Evolutionary conservation across 1,140 invertebrate species (phyloP).

Genomic region (Sycobia sp.): DNA sequence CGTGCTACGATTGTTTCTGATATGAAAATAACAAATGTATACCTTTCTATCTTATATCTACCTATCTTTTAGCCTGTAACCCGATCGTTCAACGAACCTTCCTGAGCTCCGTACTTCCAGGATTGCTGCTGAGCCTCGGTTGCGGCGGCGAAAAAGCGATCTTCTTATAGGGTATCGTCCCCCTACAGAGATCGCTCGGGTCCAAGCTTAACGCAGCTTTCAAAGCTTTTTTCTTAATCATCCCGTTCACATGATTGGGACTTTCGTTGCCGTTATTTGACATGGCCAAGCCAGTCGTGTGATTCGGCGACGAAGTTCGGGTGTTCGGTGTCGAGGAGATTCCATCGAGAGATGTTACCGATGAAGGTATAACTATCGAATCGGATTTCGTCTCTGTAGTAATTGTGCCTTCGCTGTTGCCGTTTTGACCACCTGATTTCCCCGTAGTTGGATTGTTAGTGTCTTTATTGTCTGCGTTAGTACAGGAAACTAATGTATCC

Average conservation of each 20-base stretch:
- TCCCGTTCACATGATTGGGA: conserved; percentile 51
- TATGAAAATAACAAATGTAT: no score
- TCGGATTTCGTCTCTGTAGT: conserved; percentile 51
- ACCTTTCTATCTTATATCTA: no score
- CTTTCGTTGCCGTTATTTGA: neutral
- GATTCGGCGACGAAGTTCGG: conserved; percentile 52
- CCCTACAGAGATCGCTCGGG: conserved; percentile 56
- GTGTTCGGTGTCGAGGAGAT: conserved; percentile 51
- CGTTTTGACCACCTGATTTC: conserved; percentile 5
- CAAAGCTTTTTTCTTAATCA: conserved; percentile 52
- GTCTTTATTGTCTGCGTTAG: neutral
- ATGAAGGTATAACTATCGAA: conserved; percentile 45
- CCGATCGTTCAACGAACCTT: conserved; percentile 47
- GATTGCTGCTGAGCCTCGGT: conserved; percentile 46
- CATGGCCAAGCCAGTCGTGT: conserved; percentile 27
- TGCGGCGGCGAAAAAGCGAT: conserved; percentile 52
- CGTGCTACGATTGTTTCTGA: no score
- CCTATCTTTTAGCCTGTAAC: no score
- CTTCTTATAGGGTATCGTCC: conserved; percentile 55
- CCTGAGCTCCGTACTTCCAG: conserved; percentile 48
- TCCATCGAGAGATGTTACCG: conserved; percentile 45
- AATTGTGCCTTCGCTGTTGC: conserved; percentile 43
- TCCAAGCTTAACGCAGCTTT: conserved; percentile 62
- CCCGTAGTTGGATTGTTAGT: neutral
- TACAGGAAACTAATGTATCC: neutral